Percentiles rank a stretch among this genome's conserved stretches.
phyloP scores from a whole-genome alignment of 2,113 vertebrate genomes.

The Apaloderma vittatum region DNA sequence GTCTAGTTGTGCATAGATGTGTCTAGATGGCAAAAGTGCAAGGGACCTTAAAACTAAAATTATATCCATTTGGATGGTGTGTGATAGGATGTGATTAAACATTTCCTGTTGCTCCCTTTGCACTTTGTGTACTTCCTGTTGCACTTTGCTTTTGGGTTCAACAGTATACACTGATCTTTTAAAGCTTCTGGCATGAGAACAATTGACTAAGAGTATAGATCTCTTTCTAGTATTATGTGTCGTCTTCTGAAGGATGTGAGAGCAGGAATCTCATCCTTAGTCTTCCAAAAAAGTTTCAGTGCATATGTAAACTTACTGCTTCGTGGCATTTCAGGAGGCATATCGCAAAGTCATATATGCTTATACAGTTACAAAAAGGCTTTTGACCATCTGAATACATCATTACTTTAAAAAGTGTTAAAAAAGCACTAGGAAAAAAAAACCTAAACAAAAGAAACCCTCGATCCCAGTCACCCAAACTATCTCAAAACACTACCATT shows the following conservation, averaged over 20 bases:
- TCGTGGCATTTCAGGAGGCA: not conserved
- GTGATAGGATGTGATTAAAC: not conserved
- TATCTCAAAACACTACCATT: not conserved
- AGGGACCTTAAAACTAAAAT: too few relatives aligned
- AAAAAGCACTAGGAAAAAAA: not conserved
- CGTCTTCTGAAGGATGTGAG: not conserved
- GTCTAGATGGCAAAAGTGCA: too few relatives aligned
- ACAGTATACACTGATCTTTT: not conserved
- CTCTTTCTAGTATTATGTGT: not conserved
- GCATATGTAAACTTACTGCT: not conserved
- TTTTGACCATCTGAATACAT: not conserved
- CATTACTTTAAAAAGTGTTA: fast-evolving
- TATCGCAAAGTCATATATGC: not conserved
- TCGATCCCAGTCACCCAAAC: not conserved
- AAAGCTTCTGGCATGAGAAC: not conserved
- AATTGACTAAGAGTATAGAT: not conserved
- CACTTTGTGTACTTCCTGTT: too few relatives aligned
- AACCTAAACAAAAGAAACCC: not conserved
- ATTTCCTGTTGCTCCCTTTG: not conserved
- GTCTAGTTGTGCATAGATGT: too few relatives aligned
- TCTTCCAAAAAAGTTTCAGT: not conserved
- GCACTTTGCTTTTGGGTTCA: not conserved
- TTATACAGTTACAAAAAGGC: not conserved
- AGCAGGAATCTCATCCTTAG: not conserved
- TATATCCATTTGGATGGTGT: not conserved